Evolutionary conservation across 2,888 invertebrate genomes (phyloP).

Genomic region (Thymelicus lineola): DNA sequence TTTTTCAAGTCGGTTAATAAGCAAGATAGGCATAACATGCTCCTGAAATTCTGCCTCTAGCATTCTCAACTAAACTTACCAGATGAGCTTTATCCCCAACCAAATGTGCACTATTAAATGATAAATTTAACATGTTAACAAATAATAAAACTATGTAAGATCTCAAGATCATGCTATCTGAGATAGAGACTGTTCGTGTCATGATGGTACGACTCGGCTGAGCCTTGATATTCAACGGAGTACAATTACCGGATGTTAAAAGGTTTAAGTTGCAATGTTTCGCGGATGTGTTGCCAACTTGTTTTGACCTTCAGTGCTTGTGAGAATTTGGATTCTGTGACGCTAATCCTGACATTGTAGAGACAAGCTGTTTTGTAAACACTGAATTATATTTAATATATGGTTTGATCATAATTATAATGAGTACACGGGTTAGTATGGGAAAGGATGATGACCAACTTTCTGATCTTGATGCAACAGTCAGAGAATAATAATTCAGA

Average conservation of each 20-base stretch:
- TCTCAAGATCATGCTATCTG: constrained; percentile 3
- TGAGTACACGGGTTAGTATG: too few species aligned
- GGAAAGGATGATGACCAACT: too few species aligned
- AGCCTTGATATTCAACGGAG: constrained; percentile 27
- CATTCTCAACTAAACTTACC: constrained; percentile 48
- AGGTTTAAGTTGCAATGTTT: constrained; percentile 22
- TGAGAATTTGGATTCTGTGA: constrained; percentile 7
- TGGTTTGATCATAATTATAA: too few species aligned
- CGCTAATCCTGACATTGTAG: not conserved
- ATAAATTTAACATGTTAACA: not conserved
- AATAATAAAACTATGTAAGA: not conserved
- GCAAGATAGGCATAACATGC: too few species aligned
- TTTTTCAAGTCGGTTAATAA: too few species aligned
- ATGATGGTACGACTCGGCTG: not conserved
- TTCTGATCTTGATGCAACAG: too few species aligned
- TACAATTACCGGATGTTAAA: constrained; percentile 34
- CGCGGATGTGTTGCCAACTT: constrained; percentile 7
- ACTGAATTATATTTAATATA: too few species aligned
- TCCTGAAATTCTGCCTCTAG: too few species aligned
- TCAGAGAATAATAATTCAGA: too few species aligned
- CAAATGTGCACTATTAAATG: constrained; percentile 56
- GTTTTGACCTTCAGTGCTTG: constrained; percentile 12
- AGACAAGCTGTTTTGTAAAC: not conserved
- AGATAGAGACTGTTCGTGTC: not conserved
- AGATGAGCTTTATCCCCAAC: constrained; percentile 61